These are phyloP conservation scores for Xiphophorus hellerii DNA, from an alignment of 2,113 vertebrate genomes.

Conservation along the genomic window DNA sequence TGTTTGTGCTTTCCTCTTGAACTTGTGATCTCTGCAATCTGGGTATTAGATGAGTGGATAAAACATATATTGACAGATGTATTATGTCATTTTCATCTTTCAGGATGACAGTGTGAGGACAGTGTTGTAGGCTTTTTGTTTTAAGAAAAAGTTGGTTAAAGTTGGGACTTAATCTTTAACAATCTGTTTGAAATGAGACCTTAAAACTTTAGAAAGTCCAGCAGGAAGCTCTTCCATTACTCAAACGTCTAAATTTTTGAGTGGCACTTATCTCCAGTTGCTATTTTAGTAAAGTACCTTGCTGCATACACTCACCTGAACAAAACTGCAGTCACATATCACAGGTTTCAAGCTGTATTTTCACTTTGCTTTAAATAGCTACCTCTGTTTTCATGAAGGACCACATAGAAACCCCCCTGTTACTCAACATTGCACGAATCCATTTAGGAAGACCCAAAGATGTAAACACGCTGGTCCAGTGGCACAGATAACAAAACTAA, in stretches of 20 bases:
- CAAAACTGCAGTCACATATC: constrained; percentile 8
- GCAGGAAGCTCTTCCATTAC: constrained; percentile 9
- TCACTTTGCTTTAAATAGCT: constrained; percentile 28
- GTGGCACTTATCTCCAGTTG: constrained; percentile 8
- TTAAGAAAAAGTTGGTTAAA: neutral
- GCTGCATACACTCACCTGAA: constrained; percentile 30
- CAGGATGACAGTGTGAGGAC: no score
- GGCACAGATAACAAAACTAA: constrained; percentile 3
- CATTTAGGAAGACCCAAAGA: constrained; percentile 2
- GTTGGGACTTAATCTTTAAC: neutral
- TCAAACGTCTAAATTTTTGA: neutral
- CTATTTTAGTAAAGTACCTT: neutral
- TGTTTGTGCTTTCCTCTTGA: no score
- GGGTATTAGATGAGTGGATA: no score
- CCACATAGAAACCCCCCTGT: constrained; percentile 14
- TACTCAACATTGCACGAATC: neutral
- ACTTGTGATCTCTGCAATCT: no score
- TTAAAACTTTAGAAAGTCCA: neutral
- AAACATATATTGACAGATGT: no score
- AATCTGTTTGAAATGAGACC: neutral
- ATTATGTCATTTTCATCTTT: no score
- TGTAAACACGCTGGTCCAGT: constrained; percentile 19
- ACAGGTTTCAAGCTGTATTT: constrained; percentile 21
- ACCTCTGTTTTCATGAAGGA: neutral
- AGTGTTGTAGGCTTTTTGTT: no score